A percentile compares a stretch with the other conserved stretches of the same genome.
These are phyloP conservation scores for Leptinotarsa juncta DNA, from an alignment of 2,888 invertebrate genomes.

Conservation along the genomic window DNA sequence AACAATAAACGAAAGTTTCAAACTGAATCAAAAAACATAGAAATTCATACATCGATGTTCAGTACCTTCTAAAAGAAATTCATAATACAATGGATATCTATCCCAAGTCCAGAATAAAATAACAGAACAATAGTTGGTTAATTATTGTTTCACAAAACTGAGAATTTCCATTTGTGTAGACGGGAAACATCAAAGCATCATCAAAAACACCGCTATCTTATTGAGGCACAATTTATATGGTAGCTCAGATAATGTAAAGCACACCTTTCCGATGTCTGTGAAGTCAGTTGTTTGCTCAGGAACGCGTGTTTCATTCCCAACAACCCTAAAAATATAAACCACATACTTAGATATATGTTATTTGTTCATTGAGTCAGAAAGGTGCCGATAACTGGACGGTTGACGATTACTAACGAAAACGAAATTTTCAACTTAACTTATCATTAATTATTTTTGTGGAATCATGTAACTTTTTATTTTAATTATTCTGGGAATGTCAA, in stretches of 20 bases:
- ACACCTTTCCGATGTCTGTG: conserved; percentile 42
- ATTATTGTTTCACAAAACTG: conserved; percentile 7
- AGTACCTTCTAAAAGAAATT: too few relatives aligned
- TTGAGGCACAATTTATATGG: conserved; percentile 55
- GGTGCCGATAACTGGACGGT: conserved; percentile 34
- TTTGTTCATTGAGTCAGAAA: conserved; percentile 31
- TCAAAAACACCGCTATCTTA: conserved; percentile 56
- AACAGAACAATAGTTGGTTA: conserved; percentile 6
- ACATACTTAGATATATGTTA: conserved; percentile 24
- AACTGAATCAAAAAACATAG: too few relatives aligned
- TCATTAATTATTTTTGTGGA: not conserved
- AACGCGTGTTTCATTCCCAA: conserved; percentile 33
- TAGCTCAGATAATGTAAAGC: conserved; percentile 54
- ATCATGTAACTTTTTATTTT: too few relatives aligned
- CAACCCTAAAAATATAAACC: conserved; percentile 33
- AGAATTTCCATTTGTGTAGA: conserved; percentile 15
- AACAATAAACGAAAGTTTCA: too few relatives aligned
- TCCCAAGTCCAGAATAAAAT: not conserved
- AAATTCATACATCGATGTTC: too few relatives aligned
- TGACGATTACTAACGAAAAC: not conserved
- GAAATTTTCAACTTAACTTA: not conserved
- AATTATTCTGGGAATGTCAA: too few relatives aligned
- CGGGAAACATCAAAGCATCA: conserved; percentile 49
- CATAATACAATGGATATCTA: not conserved
- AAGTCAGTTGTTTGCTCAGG: conserved; percentile 35